Base-by-base conservation (phyloP, 2,888 invertebrate species). In the Neocrepidodera transversa region DNA sequence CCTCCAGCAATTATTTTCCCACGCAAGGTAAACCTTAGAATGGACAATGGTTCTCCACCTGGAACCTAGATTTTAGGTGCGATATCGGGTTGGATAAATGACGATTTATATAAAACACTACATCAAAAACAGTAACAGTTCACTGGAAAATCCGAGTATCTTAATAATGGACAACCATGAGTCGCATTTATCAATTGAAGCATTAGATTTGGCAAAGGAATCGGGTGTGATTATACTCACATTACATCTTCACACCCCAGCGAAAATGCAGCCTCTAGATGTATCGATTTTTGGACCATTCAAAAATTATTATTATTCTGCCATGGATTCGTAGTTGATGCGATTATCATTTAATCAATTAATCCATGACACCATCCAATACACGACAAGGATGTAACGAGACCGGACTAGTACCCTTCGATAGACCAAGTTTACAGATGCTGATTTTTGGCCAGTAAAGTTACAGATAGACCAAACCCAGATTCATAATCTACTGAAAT, bases 161-260 rank as follows among this genome's bases (percentile, higher is more conserved):
- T n/a, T n/a, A n/a, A n/a, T n/a, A n/a, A n/a, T n/a, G n/a, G n/a
- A n/a, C n/a, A n/a, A n/a, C n/a, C n/a, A n/a, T n/a, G n/a, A n/a
- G n/a, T n/a, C n/a, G n/a, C n/a, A n/a, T n/a, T n/a, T n/a, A n/a
- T n/a, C n/a, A n/a, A n/a, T n/a, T n/a, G n/a, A n/a, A n/a, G n/a
- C n/a, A n/a, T n/a, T n/a, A n/a, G n/a, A n/a, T n/a, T n/a, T n/a
- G n/a, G n/a, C n/a, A n/a, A 76, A 76, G 66, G 69, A 69, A 35
- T 68, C 71, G 65, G 78, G 79, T 11, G 73, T 81, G 18, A 69
- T 36, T 26, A 50, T 36, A 20, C 50, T 50, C 23, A 36, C 38
- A 36, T 70, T 79, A 35, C 77, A 74, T n/a, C 79, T 78, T n/a
- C 78, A 79, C 64, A 52, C 52, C 7, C 42, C 49, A 10, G 26